Conservation (phyloP, 2,797 vertebrate species). For the Craterocephalus amniculus region DNA sequence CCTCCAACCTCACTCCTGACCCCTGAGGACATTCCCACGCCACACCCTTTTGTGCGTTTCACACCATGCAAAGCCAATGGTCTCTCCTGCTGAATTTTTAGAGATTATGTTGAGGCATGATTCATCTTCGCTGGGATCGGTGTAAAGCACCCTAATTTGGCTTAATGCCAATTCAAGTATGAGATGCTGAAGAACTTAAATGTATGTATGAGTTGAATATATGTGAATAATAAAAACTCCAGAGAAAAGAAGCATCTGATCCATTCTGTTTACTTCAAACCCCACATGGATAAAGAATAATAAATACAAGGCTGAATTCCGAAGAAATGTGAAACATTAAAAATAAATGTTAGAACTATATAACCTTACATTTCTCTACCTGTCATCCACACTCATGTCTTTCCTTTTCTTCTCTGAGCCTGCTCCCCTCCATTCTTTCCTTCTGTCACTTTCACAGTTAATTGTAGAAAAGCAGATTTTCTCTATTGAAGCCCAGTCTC, state of each 20-base stretch:
- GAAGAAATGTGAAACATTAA: slow-evolving; percentile 4
- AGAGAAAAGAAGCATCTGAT: background rate
- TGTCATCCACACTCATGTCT: slow-evolving; percentile 61
- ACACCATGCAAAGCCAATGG: slow-evolving; percentile 76
- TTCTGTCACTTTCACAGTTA: slow-evolving; percentile 85
- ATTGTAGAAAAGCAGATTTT: slow-evolving; percentile 86
- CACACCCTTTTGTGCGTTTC: slow-evolving; percentile 85
- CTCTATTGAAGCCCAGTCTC: slow-evolving; percentile 84
- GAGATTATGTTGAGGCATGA: slow-evolving; percentile 53
- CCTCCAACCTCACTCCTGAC: slow-evolving; percentile 84
- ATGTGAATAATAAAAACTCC: background rate
- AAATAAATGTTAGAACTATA: slow-evolving; percentile 26
- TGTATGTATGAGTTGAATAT: slow-evolving; percentile 1
- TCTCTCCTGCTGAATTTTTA: slow-evolving; percentile 75
- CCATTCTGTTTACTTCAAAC: background rate
- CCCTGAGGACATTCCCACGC: slow-evolving; percentile 84
- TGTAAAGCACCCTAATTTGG: slow-evolving; percentile 68
- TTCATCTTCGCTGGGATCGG: slow-evolving; percentile 58
- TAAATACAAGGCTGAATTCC: background rate
- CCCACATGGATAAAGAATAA: background rate
- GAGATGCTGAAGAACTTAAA: slow-evolving; percentile 13
- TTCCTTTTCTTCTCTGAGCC: slow-evolving; percentile 40
- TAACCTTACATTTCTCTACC: slow-evolving; percentile 55
- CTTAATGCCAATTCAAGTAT: slow-evolving; percentile 51
- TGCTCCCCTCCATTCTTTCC: slow-evolving; percentile 60